Evolutionary conservation across 2,888 invertebrate species (phyloP), one percentile per base, ranked within the genome.

Genomic region (Caenorhabditis sp.): DNA sequence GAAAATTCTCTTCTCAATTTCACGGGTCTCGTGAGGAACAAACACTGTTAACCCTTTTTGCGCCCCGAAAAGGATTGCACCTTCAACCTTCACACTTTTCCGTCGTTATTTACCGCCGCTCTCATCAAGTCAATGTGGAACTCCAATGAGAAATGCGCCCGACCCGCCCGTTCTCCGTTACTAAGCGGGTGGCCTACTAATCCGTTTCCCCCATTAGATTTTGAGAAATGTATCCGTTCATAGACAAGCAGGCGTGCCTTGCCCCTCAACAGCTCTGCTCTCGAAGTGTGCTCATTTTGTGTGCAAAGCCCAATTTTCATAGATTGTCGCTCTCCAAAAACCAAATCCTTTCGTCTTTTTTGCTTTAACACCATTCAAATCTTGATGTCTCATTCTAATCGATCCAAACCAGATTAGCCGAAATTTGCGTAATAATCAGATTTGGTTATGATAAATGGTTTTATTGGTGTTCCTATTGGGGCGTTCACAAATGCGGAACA

Each of bases 61-160:
- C 37, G 13, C 39, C 50, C 48, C 15, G 27, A 56, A 66, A 66
- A 26, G 56, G 66, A 58, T 58, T 58, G 58, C 58, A 58, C 68
- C 68, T 68, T 58, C 66, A 56, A 68, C 50, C 56, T 68, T 48
- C 58, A 50, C 56, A 66, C 27, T 66, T 58, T 66, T 50, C 55
- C 58, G 50, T 20, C 52, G 68, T 43, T 68, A 58, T 68, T 68
- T 68, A 50, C 68, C 48, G 39, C 17, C 63, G 30, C 52, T 63
- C 63, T 35, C 66, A n/a, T n/a, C n/a, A 48, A 41, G 48, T 46
- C 56, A 56, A 66, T 66, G 56, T 55, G 56, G 56, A 56, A 66
- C 66, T 66, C 56, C 32, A 52, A 43, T 62, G 52, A 35, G 32
- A 35, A n/a, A n/a, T n/a, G n/a, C n/a, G n/a, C n/a, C n/a, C n/a